A percentile compares a stretch with the other conserved stretches of the same genome.
phyloP scores from a whole-genome alignment of 1,140 invertebrate species.

The Diabrotica virgifera region DNA sequence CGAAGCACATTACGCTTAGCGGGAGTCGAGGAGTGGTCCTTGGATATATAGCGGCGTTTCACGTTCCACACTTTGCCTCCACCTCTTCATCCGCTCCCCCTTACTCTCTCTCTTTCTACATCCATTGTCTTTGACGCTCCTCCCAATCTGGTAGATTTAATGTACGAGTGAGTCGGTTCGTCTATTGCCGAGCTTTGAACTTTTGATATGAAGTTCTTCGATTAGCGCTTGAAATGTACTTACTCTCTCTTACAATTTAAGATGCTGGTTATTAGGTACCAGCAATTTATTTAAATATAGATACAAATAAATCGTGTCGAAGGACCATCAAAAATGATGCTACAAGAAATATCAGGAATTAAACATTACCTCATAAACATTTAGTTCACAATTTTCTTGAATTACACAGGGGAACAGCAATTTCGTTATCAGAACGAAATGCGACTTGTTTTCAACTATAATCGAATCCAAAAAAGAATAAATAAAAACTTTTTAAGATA shows the following conservation, averaged over 20 bases:
- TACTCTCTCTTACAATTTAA: background rate
- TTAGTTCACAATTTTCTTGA: background rate
- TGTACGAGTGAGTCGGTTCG: background rate
- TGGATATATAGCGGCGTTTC: constrained; percentile 8
- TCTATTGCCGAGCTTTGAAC: background rate
- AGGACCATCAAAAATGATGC: no score
- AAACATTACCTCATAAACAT: no score
- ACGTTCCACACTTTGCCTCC: constrained; percentile 16
- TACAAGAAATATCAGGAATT: no score
- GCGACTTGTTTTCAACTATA: no score
- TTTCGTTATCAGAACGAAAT: no score
- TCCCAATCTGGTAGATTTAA: constrained; percentile 25
- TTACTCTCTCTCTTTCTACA: constrained; percentile 33
- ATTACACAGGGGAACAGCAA: no score
- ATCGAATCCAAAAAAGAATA: no score
- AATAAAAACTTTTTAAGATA: no score
- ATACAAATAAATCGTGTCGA: background rate
- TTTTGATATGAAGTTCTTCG: background rate
- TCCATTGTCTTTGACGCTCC: constrained; percentile 39
- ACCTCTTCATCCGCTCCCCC: constrained; percentile 9
- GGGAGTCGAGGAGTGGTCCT: constrained; percentile 38
- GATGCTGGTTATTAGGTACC: background rate
- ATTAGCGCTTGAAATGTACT: background rate
- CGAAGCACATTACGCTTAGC: constrained; percentile 28
- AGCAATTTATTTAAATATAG: background rate